Percentiles rank a stretch among this genome's conserved stretches.
Evolutionary conservation across 2,888 invertebrate genomes (phyloP).

Genomic region (Acanthosepion pharaonis): DNA sequence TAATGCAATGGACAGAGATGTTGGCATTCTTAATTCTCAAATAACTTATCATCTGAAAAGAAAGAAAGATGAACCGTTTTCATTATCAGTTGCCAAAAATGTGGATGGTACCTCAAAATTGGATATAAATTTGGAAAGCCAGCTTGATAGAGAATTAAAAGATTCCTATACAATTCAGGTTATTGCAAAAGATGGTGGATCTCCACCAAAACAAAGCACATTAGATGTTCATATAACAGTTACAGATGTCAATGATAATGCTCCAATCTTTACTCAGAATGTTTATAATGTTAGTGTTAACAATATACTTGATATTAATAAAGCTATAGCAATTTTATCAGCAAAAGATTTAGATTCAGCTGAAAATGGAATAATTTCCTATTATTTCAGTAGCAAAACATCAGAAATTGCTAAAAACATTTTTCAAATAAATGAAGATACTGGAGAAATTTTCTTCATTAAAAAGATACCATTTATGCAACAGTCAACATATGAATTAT

Average conservation of each 20-base stretch:
- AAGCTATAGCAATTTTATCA: neutral
- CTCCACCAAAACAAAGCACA: constrained; percentile 18
- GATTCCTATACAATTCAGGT: neutral
- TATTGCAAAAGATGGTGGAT: neutral
- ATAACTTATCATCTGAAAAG: neutral
- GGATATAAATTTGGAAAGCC: constrained; percentile 22
- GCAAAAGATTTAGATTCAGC: constrained; percentile 33
- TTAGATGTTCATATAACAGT: neutral
- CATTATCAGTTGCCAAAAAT: neutral
- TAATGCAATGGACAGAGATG: neutral
- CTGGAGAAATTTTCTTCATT: neutral
- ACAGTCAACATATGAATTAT: neutral
- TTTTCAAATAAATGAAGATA: neutral
- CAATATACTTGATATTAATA: neutral
- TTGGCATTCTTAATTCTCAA: neutral
- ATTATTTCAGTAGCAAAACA: neutral
- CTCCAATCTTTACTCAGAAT: neutral
- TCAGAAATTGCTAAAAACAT: neutral
- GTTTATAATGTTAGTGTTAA: constrained; percentile 33
- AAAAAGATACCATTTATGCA: neutral
- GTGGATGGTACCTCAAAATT: neutral
- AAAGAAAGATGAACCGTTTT: neutral
- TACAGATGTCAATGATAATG: constrained; percentile 8
- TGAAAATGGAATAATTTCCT: constrained; percentile 4
- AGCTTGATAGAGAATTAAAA: neutral